A percentile compares a stretch with the other conserved stretches of the same genome.
Conservation (phyloP, 2,888 invertebrate genomes). For the Ectobius pallidus region DNA sequence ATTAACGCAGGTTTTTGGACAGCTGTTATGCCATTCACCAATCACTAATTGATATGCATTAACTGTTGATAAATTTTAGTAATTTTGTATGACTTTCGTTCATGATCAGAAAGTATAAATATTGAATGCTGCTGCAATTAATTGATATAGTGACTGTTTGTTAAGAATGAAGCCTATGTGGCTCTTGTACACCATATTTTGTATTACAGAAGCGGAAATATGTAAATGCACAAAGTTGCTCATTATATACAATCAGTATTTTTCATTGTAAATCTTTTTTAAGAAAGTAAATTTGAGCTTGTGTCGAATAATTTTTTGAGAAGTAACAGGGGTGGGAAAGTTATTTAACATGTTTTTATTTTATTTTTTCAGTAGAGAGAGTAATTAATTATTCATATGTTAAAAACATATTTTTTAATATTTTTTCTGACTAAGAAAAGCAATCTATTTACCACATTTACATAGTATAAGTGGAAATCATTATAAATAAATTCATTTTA, state of each 20-base stretch:
- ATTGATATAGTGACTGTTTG: neutral
- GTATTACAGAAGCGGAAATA: neutral
- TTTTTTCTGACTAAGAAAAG: too few relatives aligned
- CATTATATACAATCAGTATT: constrained; percentile 28
- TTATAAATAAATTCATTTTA: too few relatives aligned
- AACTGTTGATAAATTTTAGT: too few relatives aligned
- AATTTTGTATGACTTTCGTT: neutral
- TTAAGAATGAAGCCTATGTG: neutral
- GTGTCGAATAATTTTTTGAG: constrained; percentile 6
- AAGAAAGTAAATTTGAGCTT: neutral
- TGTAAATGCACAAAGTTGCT: constrained; percentile 20
- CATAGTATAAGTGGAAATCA: too few relatives aligned
- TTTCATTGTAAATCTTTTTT: neutral
- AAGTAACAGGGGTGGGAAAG: too few relatives aligned
- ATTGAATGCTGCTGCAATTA: neutral
- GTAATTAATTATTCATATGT: too few relatives aligned
- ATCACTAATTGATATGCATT: neutral
- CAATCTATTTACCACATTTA: too few relatives aligned
- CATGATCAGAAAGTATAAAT: neutral
- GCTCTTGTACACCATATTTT: neutral
- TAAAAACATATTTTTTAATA: too few relatives aligned
- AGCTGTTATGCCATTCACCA: neutral
- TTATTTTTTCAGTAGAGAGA: too few relatives aligned
- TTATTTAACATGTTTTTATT: too few relatives aligned
- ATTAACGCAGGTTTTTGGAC: neutral